A percentile compares a stretch with the other conserved stretches of the same genome.
Conservation (phyloP, 2,797 vertebrate species). For the Halcyon chelicuti region DNA sequence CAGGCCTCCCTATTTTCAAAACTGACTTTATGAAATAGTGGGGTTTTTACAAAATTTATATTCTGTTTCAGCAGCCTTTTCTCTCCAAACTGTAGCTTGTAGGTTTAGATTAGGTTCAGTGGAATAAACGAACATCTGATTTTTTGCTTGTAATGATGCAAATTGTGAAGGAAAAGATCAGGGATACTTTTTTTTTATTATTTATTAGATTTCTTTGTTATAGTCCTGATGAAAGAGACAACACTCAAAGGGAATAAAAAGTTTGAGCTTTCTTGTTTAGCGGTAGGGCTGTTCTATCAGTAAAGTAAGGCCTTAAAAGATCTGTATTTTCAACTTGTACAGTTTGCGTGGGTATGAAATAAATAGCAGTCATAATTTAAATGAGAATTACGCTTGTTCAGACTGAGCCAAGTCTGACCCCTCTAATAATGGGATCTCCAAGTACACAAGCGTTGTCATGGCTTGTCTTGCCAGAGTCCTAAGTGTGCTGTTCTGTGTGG, state of each 20-base stretch:
- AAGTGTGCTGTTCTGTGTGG: accelerated
- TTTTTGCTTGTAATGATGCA: background rate
- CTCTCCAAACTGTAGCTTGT: background rate
- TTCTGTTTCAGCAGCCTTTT: background rate
- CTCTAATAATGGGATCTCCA: accelerated
- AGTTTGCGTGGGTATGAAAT: accelerated
- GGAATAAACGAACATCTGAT: background rate
- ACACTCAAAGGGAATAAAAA: background rate
- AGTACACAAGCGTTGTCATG: background rate
- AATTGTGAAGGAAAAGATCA: background rate
- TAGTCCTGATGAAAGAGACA: background rate
- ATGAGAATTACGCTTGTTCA: background rate
- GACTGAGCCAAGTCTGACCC: background rate
- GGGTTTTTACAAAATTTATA: background rate
- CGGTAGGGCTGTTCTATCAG: background rate
- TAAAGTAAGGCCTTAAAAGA: background rate
- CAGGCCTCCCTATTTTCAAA: background rate
- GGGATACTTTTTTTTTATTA: background rate
- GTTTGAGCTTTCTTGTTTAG: background rate
- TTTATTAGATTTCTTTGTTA: background rate
- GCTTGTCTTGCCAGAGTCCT: background rate
- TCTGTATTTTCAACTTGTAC: background rate
- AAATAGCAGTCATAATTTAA: background rate
- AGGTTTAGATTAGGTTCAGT: background rate
- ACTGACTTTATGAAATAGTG: background rate